Conservation (phyloP, 2,888 invertebrate species). For the Rapana venosa region DNA sequence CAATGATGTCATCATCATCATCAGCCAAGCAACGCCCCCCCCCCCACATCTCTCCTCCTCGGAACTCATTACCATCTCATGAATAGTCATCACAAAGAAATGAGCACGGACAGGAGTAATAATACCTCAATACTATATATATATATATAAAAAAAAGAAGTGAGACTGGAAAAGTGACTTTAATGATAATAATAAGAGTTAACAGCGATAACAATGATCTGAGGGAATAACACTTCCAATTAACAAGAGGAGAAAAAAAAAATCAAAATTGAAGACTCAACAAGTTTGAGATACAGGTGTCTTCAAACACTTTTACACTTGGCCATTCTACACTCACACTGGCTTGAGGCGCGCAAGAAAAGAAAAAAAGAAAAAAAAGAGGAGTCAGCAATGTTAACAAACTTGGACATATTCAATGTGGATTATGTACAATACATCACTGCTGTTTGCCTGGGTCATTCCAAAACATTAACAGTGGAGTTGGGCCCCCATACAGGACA, state of each 20-base stretch:
- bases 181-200: neutral
- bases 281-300: neutral
- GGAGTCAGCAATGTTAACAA: neutral
- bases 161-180: constrained; percentile 16
- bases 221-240: constrained; percentile 19
- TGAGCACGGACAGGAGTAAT: constrained; percentile 10
- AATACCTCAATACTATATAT: constrained; percentile 1
- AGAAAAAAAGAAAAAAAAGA: neutral
- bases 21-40: neutral
- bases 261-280: neutral
- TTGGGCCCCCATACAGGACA: neutral
- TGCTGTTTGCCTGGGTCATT: neutral
- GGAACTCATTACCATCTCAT: constrained; percentile 28
- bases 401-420: neutral
- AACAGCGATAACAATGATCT: constrained; percentile 26
- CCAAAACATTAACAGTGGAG: neutral
- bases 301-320: neutral
- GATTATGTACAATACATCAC: neutral
- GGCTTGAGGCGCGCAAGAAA: neutral
- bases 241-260: constrained; percentile 11
- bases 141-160: neutral
- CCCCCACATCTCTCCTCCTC: neutral
- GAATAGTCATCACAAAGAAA: constrained; percentile 19
- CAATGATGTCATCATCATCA: neutral
- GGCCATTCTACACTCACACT: neutral